phyloP scores from a whole-genome alignment of 2,797 vertebrate species.

The Acanthurus leucopareius region DNA sequence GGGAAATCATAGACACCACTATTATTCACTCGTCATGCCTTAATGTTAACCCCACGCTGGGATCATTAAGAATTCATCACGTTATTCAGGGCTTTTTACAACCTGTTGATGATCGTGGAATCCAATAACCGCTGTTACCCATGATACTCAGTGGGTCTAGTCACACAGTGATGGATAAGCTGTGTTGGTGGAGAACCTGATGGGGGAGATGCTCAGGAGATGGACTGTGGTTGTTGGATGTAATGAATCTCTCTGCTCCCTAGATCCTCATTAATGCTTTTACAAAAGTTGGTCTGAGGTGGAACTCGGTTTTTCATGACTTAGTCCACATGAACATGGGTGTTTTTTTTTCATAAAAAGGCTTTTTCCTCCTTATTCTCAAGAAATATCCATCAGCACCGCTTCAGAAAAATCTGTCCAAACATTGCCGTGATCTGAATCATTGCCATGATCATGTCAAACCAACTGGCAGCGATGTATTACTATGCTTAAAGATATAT shows the following conservation, averaged over 20 bases:
- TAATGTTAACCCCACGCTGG: slow-evolving; percentile 52
- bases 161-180: slow-evolving; percentile 47
- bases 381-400: too few relatives aligned
- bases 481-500: too few relatives aligned
- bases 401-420: too few relatives aligned
- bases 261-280: slow-evolving; percentile 2
- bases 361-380: too few relatives aligned
- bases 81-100: slow-evolving; percentile 49
- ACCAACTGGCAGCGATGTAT: too few relatives aligned
- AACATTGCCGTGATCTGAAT: too few relatives aligned
- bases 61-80: slow-evolving; percentile 64
- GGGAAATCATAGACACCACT: slow-evolving; percentile 61
- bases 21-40: slow-evolving; percentile 62
- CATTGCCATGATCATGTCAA: too few relatives aligned
- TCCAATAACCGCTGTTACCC: slow-evolving; percentile 33
- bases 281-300: slow-evolving; percentile 26
- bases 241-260: slow-evolving; percentile 9
- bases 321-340: too few relatives aligned
- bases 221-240: not conserved
- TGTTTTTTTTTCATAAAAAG: too few relatives aligned
- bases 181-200: not conserved
- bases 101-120: slow-evolving; percentile 59
- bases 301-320: slow-evolving; percentile 2
- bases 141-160: slow-evolving; percentile 28
- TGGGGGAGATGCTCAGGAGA: slow-evolving; percentile 9